Conservation (phyloP, 2,113 vertebrate genomes). For the Felis chaus region DNA sequence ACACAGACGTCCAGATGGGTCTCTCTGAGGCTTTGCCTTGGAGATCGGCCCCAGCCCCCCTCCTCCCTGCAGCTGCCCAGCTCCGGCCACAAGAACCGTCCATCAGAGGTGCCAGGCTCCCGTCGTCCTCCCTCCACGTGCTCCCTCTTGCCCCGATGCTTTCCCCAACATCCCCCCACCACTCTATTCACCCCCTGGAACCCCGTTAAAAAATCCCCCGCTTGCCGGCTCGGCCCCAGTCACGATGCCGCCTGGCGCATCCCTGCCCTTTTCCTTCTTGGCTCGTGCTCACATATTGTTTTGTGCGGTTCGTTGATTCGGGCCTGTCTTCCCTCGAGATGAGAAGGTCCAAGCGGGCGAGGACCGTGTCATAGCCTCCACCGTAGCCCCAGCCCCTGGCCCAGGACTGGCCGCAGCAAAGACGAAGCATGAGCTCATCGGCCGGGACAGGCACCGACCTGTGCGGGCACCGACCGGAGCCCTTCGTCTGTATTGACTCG, state of each 20-base stretch:
- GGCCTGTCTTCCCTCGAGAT: background rate
- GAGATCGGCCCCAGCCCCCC: background rate
- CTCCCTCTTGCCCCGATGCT: background rate
- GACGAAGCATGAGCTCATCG: background rate
- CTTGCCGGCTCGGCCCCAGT: rapidly evolving
- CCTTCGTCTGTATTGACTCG: background rate
- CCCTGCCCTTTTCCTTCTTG: background rate
- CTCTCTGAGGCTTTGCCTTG: background rate
- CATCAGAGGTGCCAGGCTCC: background rate
- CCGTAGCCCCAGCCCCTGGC: no score
- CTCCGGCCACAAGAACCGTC: background rate
- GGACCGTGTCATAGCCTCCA: background rate
- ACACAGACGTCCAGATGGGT: background rate
- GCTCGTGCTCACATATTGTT: background rate
- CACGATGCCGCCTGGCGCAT: background rate
- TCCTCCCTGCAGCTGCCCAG: background rate
- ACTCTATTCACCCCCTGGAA: background rate
- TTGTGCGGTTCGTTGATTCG: rapidly evolving
- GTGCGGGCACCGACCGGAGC: background rate
- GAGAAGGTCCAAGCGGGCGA: background rate
- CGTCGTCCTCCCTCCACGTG: background rate
- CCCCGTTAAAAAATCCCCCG: background rate
- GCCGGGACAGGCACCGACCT: no score
- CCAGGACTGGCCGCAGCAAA: background rate
- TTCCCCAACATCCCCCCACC: background rate